Evolutionary conservation across 2,888 invertebrate species (phyloP).

Genomic region (Epinotia brunnichana): DNA sequence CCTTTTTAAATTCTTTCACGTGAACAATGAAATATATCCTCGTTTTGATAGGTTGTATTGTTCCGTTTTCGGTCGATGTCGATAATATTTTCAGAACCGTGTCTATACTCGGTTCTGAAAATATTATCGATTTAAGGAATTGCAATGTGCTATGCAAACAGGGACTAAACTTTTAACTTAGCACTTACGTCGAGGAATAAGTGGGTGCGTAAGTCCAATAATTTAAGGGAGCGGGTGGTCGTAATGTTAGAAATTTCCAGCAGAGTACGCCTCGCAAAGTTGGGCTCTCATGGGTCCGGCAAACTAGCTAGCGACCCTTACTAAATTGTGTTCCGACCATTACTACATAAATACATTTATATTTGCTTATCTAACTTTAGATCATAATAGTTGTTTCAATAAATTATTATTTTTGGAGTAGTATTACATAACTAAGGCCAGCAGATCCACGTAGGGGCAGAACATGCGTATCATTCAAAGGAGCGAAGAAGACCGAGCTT

Average conservation of each 20-base stretch:
- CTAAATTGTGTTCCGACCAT: conserved; percentile 54
- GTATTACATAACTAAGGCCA: too few relatives aligned
- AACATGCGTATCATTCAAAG: too few relatives aligned
- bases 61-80: conserved; percentile 1
- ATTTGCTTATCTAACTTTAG: conserved; percentile 23
- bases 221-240: conserved; percentile 76
- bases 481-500: too few relatives aligned
- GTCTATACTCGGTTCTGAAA: not conserved
- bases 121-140: conserved; percentile 49
- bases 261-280: conserved; percentile 64
- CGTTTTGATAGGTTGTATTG: not conserved
- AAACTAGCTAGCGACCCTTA: conserved; percentile 60
- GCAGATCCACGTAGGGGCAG: not conserved
- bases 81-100: too few relatives aligned
- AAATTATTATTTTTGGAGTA: not conserved
- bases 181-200: conserved; percentile 72
- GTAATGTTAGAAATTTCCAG: conserved; percentile 76
- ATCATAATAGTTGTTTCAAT: conserved; percentile 28
- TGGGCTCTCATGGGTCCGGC: conserved; percentile 66
- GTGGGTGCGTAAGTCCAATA: conserved; percentile 78
- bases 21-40: not conserved
- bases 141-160: conserved; percentile 65
- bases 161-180: conserved; percentile 78
- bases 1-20: conserved; percentile 4
- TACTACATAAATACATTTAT: conserved; percentile 36